These are phyloP conservation scores for Saturnia pavonia DNA, from an alignment of 2,888 invertebrate genomes.

Conservation along the genomic window DNA sequence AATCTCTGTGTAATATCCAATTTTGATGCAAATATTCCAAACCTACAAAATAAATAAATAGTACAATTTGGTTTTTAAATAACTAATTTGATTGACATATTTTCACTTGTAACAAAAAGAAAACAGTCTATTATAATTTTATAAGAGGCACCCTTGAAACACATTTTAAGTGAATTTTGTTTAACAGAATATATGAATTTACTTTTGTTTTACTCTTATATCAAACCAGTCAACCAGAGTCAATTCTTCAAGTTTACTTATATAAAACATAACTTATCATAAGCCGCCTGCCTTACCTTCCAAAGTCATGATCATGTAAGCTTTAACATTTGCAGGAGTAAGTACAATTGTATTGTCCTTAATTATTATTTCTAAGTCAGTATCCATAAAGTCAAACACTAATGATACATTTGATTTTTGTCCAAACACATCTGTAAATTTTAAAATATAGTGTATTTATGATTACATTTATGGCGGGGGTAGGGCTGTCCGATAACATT, in stretches of 20 bases:
- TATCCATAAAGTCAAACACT: conserved; percentile 99
- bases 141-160: no score
- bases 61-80: neutral
- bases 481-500: no score
- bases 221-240: no score
- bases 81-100: neutral
- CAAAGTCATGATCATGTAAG: conserved; percentile 97
- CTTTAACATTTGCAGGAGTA: conserved; percentile 95
- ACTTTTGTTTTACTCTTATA: no score
- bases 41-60: conserved; percentile 66
- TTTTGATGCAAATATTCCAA: conserved; percentile 96
- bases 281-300: conserved; percentile 77
- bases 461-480: no score
- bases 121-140: neutral
- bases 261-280: neutral
- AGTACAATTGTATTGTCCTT: conserved; percentile 94
- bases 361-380: conserved; percentile 97
- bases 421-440: conserved; percentile 96
- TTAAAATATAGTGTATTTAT: neutral
- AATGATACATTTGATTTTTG: conserved; percentile 98
- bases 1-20: conserved; percentile 98
- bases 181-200: no score
- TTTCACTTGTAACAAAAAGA: neutral
- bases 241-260: neutral
- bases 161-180: no score